phyloP scores from a whole-genome alignment of 2,888 invertebrate genomes.

The Eudasyphora cyanicolor region DNA sequence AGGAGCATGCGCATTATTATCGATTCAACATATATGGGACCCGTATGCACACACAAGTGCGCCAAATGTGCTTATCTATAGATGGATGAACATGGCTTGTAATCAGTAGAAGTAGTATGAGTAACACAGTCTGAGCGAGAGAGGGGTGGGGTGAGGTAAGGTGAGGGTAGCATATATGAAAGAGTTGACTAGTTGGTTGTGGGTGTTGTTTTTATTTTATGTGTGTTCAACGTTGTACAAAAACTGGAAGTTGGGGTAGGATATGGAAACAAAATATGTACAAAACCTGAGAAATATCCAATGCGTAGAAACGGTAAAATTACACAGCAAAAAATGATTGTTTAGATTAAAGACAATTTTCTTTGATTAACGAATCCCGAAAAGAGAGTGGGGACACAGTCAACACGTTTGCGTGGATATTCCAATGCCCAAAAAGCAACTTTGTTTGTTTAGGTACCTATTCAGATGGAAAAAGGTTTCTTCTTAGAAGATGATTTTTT shows the following conservation, averaged over 20 bases:
- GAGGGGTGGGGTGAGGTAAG: background rate
- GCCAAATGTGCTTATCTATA: background rate
- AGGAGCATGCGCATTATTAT: conserved; percentile 55
- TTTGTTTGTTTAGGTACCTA: too few species aligned
- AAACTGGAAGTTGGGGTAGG: conserved; percentile 59
- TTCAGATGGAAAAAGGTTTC: too few species aligned
- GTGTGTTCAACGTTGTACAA: background rate
- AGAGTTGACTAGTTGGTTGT: background rate
- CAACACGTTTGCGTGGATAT: too few species aligned
- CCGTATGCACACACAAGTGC: background rate
- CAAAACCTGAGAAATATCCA: background rate
- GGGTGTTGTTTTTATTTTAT: background rate
- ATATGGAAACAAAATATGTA: conserved; percentile 25
- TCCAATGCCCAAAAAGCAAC: too few species aligned
- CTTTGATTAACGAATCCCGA: too few species aligned
- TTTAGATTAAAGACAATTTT: too few species aligned
- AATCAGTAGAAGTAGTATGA: background rate
- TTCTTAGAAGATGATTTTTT: too few species aligned
- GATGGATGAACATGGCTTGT: background rate
- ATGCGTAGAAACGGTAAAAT: background rate
- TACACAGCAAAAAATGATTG: too few species aligned
- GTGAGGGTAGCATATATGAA: background rate
- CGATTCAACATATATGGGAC: conserved; percentile 39
- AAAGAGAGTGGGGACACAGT: too few species aligned
- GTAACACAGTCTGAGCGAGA: background rate